Evolutionary conservation across 2,113 vertebrate genomes (phyloP).

Genomic region (Pagrus major): DNA sequence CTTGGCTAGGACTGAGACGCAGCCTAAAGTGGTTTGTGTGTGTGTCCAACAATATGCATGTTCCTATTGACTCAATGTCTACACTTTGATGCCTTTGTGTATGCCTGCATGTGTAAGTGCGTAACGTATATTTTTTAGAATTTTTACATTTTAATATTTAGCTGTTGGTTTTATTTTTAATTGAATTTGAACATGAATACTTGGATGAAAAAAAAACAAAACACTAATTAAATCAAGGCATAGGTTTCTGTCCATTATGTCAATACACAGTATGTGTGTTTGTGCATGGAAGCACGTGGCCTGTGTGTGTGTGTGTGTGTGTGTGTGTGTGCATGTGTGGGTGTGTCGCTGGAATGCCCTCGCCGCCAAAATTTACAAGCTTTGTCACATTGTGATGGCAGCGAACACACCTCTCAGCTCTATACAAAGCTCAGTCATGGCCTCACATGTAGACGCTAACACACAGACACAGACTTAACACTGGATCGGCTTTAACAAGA

Average conservation of each 20-base stretch:
- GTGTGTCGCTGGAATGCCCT: constrained; percentile 14
- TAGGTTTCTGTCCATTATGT: background rate
- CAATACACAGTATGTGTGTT: background rate
- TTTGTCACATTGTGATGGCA: constrained; percentile 22
- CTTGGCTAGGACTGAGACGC: constrained; percentile 39
- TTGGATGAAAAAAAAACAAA: too few relatives aligned
- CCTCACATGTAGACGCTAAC: background rate
- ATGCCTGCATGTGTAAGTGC: background rate
- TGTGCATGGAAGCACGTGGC: constrained; percentile 33
- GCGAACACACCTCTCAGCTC: constrained; percentile 6
- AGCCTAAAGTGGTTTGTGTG: background rate
- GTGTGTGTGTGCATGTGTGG: background rate
- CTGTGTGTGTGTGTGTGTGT: constrained; percentile 10
- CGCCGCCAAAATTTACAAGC: constrained; percentile 18
- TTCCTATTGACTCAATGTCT: background rate
- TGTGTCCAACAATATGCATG: background rate
- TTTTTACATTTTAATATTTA: background rate
- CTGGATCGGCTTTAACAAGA: constrained; percentile 23
- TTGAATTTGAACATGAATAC: background rate
- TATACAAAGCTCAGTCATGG: background rate
- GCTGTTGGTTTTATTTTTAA: background rate
- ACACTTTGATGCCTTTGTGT: background rate
- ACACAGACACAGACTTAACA: background rate
- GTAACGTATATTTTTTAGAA: too few relatives aligned
- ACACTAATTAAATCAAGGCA: too few relatives aligned